A percentile compares a stretch with the other conserved stretches of the same genome.
These are phyloP conservation scores for Chelonia mydas DNA, from an alignment of 2,797 vertebrate genomes.

Conservation along the genomic window DNA sequence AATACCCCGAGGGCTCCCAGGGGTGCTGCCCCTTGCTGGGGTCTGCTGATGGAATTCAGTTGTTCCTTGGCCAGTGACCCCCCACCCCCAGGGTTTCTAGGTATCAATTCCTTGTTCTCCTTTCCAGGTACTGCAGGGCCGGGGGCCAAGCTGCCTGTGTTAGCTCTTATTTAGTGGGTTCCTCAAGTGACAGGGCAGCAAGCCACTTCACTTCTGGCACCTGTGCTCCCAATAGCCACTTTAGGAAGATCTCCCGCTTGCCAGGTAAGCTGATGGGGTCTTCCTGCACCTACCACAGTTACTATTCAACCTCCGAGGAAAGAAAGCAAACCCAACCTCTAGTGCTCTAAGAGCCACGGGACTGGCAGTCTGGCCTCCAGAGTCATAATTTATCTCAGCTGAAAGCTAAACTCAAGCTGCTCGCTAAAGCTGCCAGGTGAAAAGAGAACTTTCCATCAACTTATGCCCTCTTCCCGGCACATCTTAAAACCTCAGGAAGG, in stretches of 20 bases:
- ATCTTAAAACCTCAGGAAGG: background rate
- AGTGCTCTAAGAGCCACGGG: accelerated
- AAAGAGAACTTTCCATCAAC: accelerated
- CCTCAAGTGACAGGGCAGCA: background rate
- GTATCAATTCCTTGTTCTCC: too few relatives aligned
- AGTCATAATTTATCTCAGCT: accelerated
- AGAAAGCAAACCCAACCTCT: background rate
- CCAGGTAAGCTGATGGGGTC: background rate
- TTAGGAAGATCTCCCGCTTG: background rate
- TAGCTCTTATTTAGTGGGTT: background rate
- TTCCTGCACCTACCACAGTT: background rate
- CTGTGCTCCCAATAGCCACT: background rate
- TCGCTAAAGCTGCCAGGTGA: background rate
- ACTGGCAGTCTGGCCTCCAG: accelerated
- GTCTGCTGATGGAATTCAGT: too few relatives aligned
- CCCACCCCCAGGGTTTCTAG: too few relatives aligned
- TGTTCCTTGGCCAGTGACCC: too few relatives aligned
- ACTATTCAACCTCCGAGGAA: accelerated
- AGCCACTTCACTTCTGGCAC: background rate
- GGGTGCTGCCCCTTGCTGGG: too few relatives aligned
- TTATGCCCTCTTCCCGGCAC: background rate
- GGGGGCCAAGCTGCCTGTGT: background rate
- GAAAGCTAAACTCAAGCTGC: background rate
- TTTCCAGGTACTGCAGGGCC: too few relatives aligned
- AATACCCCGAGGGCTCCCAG: too few relatives aligned